phyloP scores from a whole-genome alignment of 2,888 invertebrate species.

The Sabellastarte sp. region DNA sequence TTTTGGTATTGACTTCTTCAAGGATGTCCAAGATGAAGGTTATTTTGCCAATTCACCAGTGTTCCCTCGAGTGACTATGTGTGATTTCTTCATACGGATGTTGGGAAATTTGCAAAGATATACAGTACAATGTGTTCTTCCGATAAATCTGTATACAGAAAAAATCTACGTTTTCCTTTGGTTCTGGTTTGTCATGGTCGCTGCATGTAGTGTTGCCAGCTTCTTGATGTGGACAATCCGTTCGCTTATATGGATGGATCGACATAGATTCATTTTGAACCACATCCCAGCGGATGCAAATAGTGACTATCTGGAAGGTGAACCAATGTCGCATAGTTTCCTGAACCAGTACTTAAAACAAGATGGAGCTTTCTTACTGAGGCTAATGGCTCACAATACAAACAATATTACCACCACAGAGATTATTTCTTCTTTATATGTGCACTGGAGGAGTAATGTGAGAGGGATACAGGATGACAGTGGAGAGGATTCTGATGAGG shows the following conservation, averaged over 20 bases:
- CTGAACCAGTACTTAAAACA: constrained; percentile 22
- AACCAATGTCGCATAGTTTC: constrained; percentile 12
- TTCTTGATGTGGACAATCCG: constrained; percentile 43
- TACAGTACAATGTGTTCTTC: constrained; percentile 44
- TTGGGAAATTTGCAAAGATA: constrained; percentile 53
- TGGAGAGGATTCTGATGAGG: neutral
- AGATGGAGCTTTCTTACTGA: constrained; percentile 29
- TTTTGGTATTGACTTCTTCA: constrained; percentile 8
- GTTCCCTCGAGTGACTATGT: constrained; percentile 14
- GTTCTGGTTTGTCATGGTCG: constrained; percentile 49
- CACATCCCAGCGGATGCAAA: constrained; percentile 7
- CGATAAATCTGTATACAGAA: constrained; percentile 27
- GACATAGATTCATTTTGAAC: constrained; percentile 42
- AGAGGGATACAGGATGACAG: neutral
- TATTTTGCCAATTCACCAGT: neutral
- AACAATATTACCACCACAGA: constrained; percentile 29
- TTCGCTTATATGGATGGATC: constrained; percentile 11
- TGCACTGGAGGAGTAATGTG: constrained; percentile 15
- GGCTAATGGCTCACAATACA: constrained; percentile 32
- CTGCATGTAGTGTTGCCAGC: constrained; percentile 39
- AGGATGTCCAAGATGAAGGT: neutral
- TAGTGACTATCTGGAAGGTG: neutral
- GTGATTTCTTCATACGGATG: constrained; percentile 14
- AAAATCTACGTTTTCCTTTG: constrained; percentile 27
- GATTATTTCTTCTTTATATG: constrained; percentile 24